Conservation (phyloP, 2,113 vertebrate genomes). For the Capreolus pygargus region DNA sequence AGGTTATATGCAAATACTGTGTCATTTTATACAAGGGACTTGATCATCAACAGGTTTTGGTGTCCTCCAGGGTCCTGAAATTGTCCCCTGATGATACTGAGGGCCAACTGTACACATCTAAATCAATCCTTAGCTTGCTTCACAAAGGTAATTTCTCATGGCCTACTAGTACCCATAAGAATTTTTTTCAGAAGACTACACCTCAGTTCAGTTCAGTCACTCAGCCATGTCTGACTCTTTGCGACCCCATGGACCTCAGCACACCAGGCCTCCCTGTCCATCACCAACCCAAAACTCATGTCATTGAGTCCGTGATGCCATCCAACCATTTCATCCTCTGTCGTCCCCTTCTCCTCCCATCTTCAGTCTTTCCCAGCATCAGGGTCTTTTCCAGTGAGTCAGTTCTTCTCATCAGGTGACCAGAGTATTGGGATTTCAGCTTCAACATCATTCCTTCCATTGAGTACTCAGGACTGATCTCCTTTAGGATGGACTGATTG, state of each 20-base stretch:
- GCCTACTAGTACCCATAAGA: not conserved
- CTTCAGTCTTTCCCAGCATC: not conserved
- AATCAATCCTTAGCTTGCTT: not conserved
- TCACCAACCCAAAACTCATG: not conserved
- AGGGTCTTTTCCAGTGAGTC: not conserved
- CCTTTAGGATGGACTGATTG: not conserved
- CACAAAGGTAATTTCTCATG: conserved; percentile 18
- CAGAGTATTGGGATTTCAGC: not conserved
- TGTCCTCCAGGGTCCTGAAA: not conserved
- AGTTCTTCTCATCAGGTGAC: not conserved
- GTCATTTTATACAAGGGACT: not conserved
- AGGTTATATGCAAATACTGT: not conserved
- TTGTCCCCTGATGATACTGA: not conserved
- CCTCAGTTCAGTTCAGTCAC: not conserved
- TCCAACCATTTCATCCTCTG: not conserved
- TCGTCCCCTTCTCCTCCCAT: not conserved
- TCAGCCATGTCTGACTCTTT: not conserved
- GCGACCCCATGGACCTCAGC: not conserved
- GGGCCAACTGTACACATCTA: not conserved
- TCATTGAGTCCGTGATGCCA: not conserved
- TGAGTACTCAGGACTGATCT: not conserved
- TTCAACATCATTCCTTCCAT: not conserved
- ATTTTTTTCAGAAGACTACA: conserved; percentile 26
- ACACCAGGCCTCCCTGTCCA: not conserved
- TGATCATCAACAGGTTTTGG: not conserved